Evolutionary conservation across 1,140 invertebrate species (phyloP).

Genomic region (Trissolcus basalis): DNA sequence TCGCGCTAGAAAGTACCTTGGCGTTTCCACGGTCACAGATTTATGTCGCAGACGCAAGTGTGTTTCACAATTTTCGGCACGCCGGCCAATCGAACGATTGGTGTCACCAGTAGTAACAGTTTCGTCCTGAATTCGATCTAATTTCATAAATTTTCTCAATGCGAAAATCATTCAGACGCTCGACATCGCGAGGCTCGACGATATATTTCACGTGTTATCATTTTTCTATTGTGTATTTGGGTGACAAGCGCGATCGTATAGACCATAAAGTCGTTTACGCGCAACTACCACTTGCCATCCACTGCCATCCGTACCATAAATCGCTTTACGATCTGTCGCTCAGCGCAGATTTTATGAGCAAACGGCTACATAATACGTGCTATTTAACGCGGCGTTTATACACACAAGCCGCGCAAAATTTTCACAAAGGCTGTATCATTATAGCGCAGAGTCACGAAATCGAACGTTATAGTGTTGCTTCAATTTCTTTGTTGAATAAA

Average conservation of each 20-base stretch:
- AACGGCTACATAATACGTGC: conserved; percentile 61
- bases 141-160: too few relatives aligned
- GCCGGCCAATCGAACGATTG: conserved; percentile 2
- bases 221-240: conserved; percentile 74
- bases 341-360: conserved; percentile 74
- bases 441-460: conserved; percentile 9
- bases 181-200: not conserved
- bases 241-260: conserved; percentile 66
- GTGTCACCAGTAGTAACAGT: conserved; percentile 16
- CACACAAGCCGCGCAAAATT: conserved; percentile 30
- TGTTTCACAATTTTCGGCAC: conserved; percentile 26
- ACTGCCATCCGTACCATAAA: conserved; percentile 72
- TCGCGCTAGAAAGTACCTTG: conserved; percentile 16
- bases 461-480: too few relatives aligned
- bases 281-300: conserved; percentile 73
- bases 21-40: conserved; percentile 15
- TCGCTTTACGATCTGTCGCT: conserved; percentile 76
- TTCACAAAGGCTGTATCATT: too few relatives aligned
- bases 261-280: conserved; percentile 74
- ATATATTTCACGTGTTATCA: conserved; percentile 58
- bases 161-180: not conserved
- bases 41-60: conserved; percentile 12
- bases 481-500: too few relatives aligned
- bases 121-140: too few relatives aligned
- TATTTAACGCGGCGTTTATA: conserved; percentile 42